These are phyloP conservation scores for Herpetotheres cachinnans DNA, from an alignment of 2,113 vertebrate genomes.

Conservation along the genomic window DNA sequence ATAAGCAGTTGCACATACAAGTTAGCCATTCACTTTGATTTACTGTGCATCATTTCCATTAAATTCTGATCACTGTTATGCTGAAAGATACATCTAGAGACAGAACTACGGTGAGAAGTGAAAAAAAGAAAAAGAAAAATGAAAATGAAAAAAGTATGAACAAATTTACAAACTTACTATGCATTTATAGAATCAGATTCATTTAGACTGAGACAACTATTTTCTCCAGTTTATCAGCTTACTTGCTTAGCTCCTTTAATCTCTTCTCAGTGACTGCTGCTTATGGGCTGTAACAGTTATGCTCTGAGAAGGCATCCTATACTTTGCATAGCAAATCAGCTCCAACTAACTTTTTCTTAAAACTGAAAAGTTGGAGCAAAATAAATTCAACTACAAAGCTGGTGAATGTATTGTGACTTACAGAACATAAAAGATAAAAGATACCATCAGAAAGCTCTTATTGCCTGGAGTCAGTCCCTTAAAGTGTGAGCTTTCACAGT, in stretches of 20 bases:
- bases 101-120: fast-evolving
- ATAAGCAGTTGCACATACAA: not conserved
- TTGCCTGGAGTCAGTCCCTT: not conserved
- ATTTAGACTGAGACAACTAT: not conserved
- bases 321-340: not conserved
- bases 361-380: not conserved
- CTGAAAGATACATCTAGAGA: not conserved
- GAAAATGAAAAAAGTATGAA: not conserved
- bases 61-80: not conserved
- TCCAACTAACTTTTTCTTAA: not conserved
- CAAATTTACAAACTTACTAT: not conserved
- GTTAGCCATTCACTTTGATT: not conserved
- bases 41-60: not conserved
- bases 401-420: not conserved
- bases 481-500: not conserved
- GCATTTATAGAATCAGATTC: not conserved
- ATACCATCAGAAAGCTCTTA: not conserved
- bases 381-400: not conserved
- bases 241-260: not conserved
- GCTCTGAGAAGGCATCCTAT: not conserved
- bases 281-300: not conserved
- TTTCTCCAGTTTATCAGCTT: not conserved
- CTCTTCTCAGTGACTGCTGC: not conserved
- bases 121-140: not conserved
- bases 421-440: not conserved